phyloP scores from a whole-genome alignment of 2,888 invertebrate species.

The Drosophila sordidula region DNA sequence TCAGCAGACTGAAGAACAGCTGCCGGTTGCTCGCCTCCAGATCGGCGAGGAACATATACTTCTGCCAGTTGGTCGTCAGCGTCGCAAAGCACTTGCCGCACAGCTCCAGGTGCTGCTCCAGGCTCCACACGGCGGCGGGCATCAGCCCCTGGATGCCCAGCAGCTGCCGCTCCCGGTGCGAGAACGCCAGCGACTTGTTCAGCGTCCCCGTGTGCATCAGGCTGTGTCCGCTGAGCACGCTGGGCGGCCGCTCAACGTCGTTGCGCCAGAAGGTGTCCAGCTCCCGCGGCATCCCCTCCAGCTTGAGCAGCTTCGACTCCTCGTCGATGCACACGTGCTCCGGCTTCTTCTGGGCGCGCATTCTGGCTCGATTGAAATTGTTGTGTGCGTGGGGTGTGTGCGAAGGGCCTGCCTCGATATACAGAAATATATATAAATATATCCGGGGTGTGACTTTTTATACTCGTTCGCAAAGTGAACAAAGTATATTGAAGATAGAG shows the following conservation, averaged over 20 bases:
- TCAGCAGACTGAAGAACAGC: conserved; percentile 50
- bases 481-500: too few species aligned
- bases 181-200: conserved; percentile 45
- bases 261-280: conserved; percentile 44
- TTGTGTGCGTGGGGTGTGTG: background rate
- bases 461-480: too few species aligned
- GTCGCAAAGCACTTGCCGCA: background rate
- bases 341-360: conserved; percentile 2
- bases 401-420: conserved; percentile 3
- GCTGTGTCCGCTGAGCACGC: conserved; percentile 8
- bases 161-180: conserved; percentile 53
- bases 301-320: background rate
- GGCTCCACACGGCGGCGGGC: conserved; percentile 27
- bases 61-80: background rate
- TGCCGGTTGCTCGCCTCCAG: conserved; percentile 19
- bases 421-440: background rate
- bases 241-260: background rate
- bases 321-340: conserved; percentile 27
- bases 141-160: conserved; percentile 49
- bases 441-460: too few species aligned
- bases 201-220: background rate
- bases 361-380: background rate
- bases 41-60: conserved; percentile 24
- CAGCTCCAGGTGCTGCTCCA: conserved; percentile 40
- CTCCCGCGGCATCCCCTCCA: conserved; percentile 32